Percentiles rank a stretch among this genome's conserved stretches.
These are phyloP conservation scores for Andrena flavipes DNA, from an alignment of 2,888 invertebrate species.

Conservation along the genomic window DNA sequence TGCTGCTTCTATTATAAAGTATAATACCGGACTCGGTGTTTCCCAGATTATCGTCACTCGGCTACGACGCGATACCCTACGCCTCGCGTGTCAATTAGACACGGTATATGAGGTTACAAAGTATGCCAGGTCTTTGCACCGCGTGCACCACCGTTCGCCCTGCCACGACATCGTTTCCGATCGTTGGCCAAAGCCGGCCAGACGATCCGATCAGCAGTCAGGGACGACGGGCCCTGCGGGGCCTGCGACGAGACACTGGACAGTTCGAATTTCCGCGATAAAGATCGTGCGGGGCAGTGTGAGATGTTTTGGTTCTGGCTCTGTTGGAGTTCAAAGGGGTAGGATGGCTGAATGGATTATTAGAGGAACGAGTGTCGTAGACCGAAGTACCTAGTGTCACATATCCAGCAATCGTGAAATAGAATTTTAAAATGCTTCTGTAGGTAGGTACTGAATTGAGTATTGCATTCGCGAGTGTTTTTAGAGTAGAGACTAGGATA, in stretches of 20 bases:
- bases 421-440: too few relatives aligned
- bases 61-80: conserved; percentile 75
- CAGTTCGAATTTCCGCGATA: conserved; percentile 46
- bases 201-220: conserved; percentile 53
- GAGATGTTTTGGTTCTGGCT: background rate
- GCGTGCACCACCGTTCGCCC: conserved; percentile 36
- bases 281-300: conserved; percentile 31
- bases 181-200: conserved; percentile 64
- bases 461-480: too few relatives aligned
- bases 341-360: background rate
- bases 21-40: conserved; percentile 78
- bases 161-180: conserved; percentile 70
- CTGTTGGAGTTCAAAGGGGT: background rate
- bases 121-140: conserved; percentile 75
- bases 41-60: conserved; percentile 79
- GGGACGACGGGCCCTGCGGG: conserved; percentile 26
- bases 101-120: conserved; percentile 78
- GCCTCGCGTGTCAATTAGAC: conserved; percentile 82
- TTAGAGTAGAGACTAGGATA: too few relatives aligned
- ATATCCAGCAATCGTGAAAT: too few relatives aligned
- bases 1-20: conserved; percentile 78
- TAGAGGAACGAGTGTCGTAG: too few relatives aligned
- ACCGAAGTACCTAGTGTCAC: too few relatives aligned
- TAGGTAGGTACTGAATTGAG: too few relatives aligned
- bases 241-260: background rate